Base-by-base conservation (phyloP, 2,888 invertebrate species). In the Criorhina ranunculi region DNA sequence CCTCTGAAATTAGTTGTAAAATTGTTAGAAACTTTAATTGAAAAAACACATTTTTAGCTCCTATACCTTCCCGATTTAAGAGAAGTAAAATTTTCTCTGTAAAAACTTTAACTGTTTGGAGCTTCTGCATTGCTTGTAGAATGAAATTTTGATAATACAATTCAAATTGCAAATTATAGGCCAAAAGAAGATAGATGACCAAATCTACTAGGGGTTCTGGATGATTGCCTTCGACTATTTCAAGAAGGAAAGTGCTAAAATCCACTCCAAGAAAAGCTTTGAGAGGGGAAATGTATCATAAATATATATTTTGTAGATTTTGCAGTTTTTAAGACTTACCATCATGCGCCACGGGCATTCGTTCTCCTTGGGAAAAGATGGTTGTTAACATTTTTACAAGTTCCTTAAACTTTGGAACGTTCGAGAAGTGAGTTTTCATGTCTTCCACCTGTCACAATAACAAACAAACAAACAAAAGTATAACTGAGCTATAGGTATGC, bases 281-380 rank as follows among this genome's bases (percentile, higher is more conserved):
- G 24, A 2, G 9, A 1, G n/a, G 33, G n/a, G 11, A 57, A 44
- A 15, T 0, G 0, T 15, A 19, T 35, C n/a, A 42, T 53, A 19
- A 42, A 4, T 29, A n/a, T 11, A 8, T 46, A 5, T 15, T 12
- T 59, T 11, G n/a, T 8, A 1, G 8, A 40, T 11, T 1, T 11
- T 35, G 6, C 9, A 35, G 0, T 60, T 51, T 19, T 15, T 59
- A 49, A 82, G 8, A 40, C 90, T 92, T 92, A 97, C 97, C 97
- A 90, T 96, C 95, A 92, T 98, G 96, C 62, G 96, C 96, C 67
- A 97, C 94, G 1, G 98, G 98, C 93, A 98, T 95, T 55, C 94
- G 94, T 90, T 98, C 98, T 0, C 96, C 98, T 94, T 97, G 96
- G 67, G 97, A 97, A 90, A 98, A 95, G 59, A 98, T 95, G 94